Percentiles rank a stretch among this genome's conserved stretches.
These are phyloP conservation scores for Amphipoea lucens DNA, from an alignment of 2,888 invertebrate species.

Conservation along the genomic window DNA sequence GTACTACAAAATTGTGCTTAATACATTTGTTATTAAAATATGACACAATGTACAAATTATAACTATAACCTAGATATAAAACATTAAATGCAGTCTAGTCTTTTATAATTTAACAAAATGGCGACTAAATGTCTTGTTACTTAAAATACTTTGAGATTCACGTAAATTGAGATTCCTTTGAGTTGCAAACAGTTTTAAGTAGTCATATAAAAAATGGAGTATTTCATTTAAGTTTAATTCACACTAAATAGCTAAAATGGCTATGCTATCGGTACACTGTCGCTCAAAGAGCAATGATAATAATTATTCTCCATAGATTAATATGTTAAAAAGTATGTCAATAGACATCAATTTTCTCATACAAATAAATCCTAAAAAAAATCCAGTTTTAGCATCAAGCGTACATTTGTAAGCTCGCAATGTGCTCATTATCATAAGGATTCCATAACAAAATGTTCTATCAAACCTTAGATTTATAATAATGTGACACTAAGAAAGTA, in stretches of 20 bases:
- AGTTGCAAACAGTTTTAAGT: slow-evolving; percentile 12
- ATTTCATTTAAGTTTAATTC: background rate
- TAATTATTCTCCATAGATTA: background rate
- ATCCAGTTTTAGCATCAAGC: background rate
- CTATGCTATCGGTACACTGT: slow-evolving; percentile 1
- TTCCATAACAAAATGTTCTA: slow-evolving; percentile 39
- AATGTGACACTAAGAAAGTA: slow-evolving; percentile 6
- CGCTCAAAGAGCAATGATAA: slow-evolving; percentile 15
- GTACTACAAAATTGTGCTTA: slow-evolving; percentile 56
- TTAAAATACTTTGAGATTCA: slow-evolving; percentile 69
- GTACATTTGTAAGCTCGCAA: slow-evolving; percentile 25
- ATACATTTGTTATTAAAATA: slow-evolving; percentile 69
- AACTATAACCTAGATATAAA: slow-evolving; percentile 61
- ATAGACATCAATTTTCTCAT: background rate
- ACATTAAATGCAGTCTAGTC: slow-evolving; percentile 81
- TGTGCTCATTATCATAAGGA: slow-evolving; percentile 3
- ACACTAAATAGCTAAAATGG: background rate
- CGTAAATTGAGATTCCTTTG: slow-evolving; percentile 46
- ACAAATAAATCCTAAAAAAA: background rate
- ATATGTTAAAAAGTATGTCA: no score
- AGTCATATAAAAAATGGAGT: slow-evolving; percentile 5
- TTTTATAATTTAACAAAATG: slow-evolving; percentile 70
- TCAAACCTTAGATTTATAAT: slow-evolving; percentile 10
- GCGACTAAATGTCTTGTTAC: slow-evolving; percentile 59
- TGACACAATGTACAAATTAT: slow-evolving; percentile 79